A percentile compares a stretch with the other conserved stretches of the same genome.
Evolutionary conservation across 37 sponge, comb jelly and placozoan genomes (phyloP).

Genomic region (Ianthella basta): DNA sequence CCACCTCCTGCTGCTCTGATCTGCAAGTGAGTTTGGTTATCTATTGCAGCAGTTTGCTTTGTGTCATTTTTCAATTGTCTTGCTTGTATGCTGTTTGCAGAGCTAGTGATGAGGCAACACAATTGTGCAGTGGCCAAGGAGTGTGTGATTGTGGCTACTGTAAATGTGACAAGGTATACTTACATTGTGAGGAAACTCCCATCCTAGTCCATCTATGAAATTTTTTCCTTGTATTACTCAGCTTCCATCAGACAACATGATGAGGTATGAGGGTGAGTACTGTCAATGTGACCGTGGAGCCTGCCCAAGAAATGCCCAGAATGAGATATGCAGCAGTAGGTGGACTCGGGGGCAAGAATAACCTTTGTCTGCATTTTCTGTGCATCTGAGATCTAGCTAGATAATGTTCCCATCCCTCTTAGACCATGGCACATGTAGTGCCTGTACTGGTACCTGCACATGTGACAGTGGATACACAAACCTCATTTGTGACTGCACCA

Average conservation of each 20-base stretch:
- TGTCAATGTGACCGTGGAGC: slow-evolving; percentile 51
- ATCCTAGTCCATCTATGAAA: too few relatives aligned
- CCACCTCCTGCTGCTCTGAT: not conserved
- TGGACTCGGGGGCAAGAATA: not conserved
- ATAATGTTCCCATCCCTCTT: not conserved
- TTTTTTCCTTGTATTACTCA: not conserved
- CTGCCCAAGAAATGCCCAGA: slow-evolving; percentile 38
- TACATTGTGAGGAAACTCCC: too few relatives aligned
- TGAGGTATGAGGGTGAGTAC: slow-evolving; percentile 43
- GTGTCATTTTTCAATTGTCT: not conserved
- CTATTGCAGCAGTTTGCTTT: not conserved
- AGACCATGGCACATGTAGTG: slow-evolving; percentile 12
- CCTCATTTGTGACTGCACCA: slow-evolving; percentile 11
- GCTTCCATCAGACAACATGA: not conserved
- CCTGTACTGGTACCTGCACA: not conserved
- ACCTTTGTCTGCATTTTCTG: not conserved
- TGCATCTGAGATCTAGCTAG: too few relatives aligned
- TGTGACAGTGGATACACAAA: not conserved
- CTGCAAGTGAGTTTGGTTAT: slow-evolving; percentile 10
- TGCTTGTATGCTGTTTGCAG: not conserved
- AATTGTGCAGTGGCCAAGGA: not conserved
- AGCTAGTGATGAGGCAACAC: not conserved
- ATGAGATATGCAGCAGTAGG: slow-evolving; percentile 17
- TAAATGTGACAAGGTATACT: not conserved
- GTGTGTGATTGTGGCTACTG: not conserved